Percentiles rank a stretch among this genome's conserved stretches.
phyloP scores from a whole-genome alignment of 2,888 invertebrate species.

The Hecatera dysodea region DNA sequence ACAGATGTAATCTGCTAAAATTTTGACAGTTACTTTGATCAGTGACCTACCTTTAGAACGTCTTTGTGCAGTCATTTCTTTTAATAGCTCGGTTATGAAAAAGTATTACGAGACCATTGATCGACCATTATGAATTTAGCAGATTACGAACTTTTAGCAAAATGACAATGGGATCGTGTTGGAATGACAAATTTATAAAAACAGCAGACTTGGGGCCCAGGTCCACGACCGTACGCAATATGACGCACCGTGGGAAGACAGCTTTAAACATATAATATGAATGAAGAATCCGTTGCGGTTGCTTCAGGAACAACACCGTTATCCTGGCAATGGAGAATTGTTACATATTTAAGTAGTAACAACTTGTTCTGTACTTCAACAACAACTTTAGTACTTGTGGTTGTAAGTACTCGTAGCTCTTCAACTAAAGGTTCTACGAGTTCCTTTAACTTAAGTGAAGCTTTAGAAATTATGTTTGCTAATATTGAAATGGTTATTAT shows the following conservation, averaged over 20 bases:
- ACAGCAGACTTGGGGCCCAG: no score
- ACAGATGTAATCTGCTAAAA: no score
- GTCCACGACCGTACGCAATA: neutral
- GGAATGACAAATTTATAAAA: no score
- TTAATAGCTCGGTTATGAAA: no score
- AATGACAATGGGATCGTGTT: no score
- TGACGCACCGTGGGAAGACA: neutral
- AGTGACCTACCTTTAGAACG: no score
- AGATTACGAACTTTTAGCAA: no score
- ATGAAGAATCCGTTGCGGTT: slow-evolving; percentile 21
- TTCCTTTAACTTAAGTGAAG: neutral
- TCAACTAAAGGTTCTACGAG: slow-evolving; percentile 20
- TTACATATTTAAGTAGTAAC: slow-evolving; percentile 33
- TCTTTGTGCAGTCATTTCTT: no score
- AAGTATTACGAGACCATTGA: no score
- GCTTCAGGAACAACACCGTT: slow-evolving; percentile 34
- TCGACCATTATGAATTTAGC: no score
- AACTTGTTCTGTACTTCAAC: slow-evolving; percentile 27
- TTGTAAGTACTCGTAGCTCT: slow-evolving; percentile 25
- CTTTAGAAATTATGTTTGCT: slow-evolving; percentile 6
- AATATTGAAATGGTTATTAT: neutral
- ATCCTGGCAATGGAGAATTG: slow-evolving; percentile 10
- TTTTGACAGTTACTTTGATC: no score
- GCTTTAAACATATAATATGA: slow-evolving; percentile 34
- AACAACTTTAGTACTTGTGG: slow-evolving; percentile 30